Evolutionary conservation across 2,888 invertebrate genomes (phyloP), one percentile per base, ranked within the genome.

Genomic region (Anticlea derivata): DNA sequence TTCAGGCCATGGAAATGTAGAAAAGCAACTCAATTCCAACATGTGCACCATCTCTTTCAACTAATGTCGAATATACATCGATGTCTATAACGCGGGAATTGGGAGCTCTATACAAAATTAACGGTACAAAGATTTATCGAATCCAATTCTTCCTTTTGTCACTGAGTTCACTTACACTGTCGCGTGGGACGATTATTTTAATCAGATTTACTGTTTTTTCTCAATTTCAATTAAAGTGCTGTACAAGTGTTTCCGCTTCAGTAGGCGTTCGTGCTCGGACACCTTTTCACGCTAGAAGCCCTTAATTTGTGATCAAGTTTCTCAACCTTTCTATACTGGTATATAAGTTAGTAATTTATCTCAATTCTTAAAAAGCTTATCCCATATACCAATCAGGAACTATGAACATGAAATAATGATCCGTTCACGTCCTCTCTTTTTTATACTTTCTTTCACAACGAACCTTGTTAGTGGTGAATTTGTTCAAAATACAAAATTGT

Each of bases 191-290:
- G 60, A 65, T 66, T 75, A 75, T 78, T 76, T 74, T 65, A 52
- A 67, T 69, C 76, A 72, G 73, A 72, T 71, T 76, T 74, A 66
- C 50, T 55, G 59, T 69, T 75, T 70, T 74, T 67, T 64, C 46
- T 61, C 34, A 11, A 46, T 73, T 83, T 82, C 78, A 83, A 83
- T 83, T 82, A 82, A 76, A 73, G 55, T 59, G 67, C 65, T 44
- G 24, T 45, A 67, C 70, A 68, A 72, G 68, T 64, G 70, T 76
- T 82, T 77, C 68, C 77, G 81, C 74, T 79, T 68, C 65, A 62
- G 56, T 75, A 78, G 57, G 51, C 56, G 55, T 57, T 70, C 65
- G 68, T 72, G 68, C 70, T 75, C 59, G 50, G 49, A 26, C 51
- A 48, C 60, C 67, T 78, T 75, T 74, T 75, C 67, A 72, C 70